Evolutionary conservation across 2,113 vertebrate species (phyloP), one percentile per base, ranked within the genome.

Genomic region (Oncorhynchus keta): DNA sequence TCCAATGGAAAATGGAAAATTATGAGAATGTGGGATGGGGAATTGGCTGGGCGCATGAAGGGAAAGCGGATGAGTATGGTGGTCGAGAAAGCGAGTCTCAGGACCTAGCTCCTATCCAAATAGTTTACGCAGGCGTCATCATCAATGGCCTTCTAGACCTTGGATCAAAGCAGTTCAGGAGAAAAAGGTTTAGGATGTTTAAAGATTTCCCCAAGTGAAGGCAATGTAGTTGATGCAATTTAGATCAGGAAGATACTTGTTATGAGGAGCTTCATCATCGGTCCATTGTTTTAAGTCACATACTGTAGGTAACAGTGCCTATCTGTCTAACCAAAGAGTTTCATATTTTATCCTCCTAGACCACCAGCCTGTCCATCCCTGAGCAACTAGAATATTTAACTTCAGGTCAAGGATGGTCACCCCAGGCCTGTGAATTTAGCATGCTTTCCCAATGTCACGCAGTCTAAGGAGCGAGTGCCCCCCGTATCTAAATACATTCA

Each of bases 1-100:
- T 92, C 92, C 92, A 88, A 70, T 1, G 76, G 84, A 85, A 91
- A 92, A 91, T 83, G 87, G 92, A 92, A 93, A 91, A 92, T 88
- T 91, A 93, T 89, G 92, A 92, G 93, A 90, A 90, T 90, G 85
- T 55, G 26, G 64, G 64, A 12, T 4, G 64, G 2, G 64, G 24
- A 26, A 8, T 66, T 66, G 4, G 11, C 22, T 26, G 26, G 11
- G 12, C 5, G 65, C 14, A 30, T 67, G 26, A 12, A 32, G 26
- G 26, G 26, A 30, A 67, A 67, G 30, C 26, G 51, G 51, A 18
- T 16, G 51, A 55, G 3, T 3, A 55, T 55, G 51, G 16, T 4
- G 16, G 51, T 18, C 1, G 59, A 62, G n/a, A 62, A 62, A 62
- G n/a, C 22, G 59, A 22, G 20, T 57, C 55, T 57, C 14, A 57